Percentiles rank a stretch among this genome's conserved stretches.
Conservation (phyloP, 2,113 vertebrate species). For the Colaptes auratus region DNA sequence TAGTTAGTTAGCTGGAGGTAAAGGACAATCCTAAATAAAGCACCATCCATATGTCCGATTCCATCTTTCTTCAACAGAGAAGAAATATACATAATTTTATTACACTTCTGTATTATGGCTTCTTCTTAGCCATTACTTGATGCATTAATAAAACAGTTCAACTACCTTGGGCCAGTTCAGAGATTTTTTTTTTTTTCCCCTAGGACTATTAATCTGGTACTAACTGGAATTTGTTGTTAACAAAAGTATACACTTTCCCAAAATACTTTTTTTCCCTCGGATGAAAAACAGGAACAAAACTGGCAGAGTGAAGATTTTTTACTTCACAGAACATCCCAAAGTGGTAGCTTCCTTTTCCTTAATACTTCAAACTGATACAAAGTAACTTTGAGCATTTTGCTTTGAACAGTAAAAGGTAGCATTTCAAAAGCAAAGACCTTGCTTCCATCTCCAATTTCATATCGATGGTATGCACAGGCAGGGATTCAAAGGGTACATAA, state of each 20-base stretch:
- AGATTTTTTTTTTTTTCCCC: background rate
- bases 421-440: background rate
- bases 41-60: fast-evolving
- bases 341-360: background rate
- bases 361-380: background rate
- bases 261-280: background rate
- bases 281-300: background rate
- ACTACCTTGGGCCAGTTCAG: background rate
- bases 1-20: background rate
- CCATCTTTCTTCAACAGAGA: background rate
- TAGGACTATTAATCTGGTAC: background rate
- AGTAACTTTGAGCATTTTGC: background rate
- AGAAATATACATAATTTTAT: background rate
- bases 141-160: background rate
- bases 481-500: background rate
- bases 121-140: background rate
- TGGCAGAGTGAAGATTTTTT: background rate
- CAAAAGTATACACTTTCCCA: background rate
- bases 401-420: background rate
- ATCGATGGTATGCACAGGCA: background rate
- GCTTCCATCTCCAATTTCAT: background rate
- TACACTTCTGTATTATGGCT: background rate
- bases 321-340: background rate
- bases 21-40: background rate
- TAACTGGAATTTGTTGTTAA: background rate